phyloP scores from a whole-genome alignment of 1,140 invertebrate genomes.

The Agrypnia vestita region DNA sequence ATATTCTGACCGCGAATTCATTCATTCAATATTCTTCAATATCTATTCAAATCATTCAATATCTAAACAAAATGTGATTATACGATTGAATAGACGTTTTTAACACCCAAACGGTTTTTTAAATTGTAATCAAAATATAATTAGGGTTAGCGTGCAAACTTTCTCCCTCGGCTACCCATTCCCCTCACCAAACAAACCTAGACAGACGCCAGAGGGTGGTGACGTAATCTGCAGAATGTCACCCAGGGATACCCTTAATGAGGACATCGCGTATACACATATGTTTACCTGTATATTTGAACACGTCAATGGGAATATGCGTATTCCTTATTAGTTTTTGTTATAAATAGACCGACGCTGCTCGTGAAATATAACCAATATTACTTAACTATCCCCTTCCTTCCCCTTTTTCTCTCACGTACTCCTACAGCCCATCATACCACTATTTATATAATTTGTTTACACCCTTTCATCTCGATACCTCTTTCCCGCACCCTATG shows the following conservation, averaged over 20 bases:
- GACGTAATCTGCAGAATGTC: constrained; percentile 56
- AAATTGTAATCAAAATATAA: constrained; percentile 25
- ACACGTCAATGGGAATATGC: constrained; percentile 23
- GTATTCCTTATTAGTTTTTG: background rate
- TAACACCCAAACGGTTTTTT: background rate
- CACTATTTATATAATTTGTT: no score
- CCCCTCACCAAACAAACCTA: background rate
- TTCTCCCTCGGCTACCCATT: background rate
- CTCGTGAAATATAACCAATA: no score
- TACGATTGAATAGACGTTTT: background rate
- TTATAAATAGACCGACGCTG: no score
- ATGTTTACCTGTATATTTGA: constrained; percentile 48
- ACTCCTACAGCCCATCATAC: no score
- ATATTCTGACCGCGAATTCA: no score
- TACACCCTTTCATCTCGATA: no score
- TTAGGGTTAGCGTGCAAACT: constrained; percentile 20
- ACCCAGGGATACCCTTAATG: constrained; percentile 57
- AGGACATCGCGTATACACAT: constrained; percentile 39
- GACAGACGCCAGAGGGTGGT: constrained; percentile 25
- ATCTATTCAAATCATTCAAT: no score
- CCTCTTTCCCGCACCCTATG: no score
- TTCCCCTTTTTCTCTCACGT: no score
- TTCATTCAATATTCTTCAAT: no score
- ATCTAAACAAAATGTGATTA: no score
- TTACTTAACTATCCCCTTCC: no score